Conservation (phyloP, 2,797 vertebrate species). For the Pristis pectinata region DNA sequence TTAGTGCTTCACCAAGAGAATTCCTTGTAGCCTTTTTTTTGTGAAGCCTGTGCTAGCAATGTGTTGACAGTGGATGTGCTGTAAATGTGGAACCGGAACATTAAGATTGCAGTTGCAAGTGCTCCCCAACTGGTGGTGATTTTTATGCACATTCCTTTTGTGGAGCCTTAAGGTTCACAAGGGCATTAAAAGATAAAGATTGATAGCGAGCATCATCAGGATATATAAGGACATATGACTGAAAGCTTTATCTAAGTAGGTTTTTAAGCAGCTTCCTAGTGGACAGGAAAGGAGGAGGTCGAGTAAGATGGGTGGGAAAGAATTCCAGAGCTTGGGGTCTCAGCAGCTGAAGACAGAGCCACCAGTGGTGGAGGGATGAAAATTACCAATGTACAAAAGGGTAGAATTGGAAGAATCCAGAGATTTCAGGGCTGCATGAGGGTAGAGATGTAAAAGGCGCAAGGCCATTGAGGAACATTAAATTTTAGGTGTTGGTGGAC, state of each 20-base stretch:
- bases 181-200: too few species aligned
- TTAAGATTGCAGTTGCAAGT: neutral
- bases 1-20: conserved; percentile 74
- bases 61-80: conserved; percentile 95
- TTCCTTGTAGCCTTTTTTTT: conserved; percentile 64
- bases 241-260: neutral
- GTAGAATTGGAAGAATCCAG: neutral
- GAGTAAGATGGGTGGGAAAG: neutral
- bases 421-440: neutral
- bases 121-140: neutral
- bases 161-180: neutral
- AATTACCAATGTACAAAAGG: neutral
- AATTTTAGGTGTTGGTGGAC: neutral
- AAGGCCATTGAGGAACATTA: neutral
- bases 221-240: neutral
- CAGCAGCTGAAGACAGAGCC: neutral
- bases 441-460: neutral
- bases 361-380: neutral
- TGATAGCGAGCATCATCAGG: neutral
- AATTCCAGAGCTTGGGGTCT: neutral
- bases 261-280: neutral
- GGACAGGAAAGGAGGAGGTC: neutral
- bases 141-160: neutral
- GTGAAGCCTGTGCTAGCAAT: conserved; percentile 66
- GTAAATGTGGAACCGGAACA: conserved; percentile 36